Evolutionary conservation across 1,140 invertebrate species (phyloP).

Genomic region (Zeugodacus cucurbitae): DNA sequence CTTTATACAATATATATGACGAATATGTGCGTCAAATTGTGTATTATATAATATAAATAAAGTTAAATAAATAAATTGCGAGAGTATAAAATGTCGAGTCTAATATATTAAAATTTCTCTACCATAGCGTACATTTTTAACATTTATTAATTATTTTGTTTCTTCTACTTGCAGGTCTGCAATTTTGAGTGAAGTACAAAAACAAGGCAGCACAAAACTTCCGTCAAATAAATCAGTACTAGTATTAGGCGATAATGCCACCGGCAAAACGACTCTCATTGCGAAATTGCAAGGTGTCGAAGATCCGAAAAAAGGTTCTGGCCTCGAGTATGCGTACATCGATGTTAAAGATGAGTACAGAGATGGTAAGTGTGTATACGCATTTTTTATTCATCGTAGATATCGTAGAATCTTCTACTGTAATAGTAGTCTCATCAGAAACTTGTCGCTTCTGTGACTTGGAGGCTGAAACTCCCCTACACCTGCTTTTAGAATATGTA

Average conservation of each 20-base stretch:
- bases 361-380: constrained; percentile 79
- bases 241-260: constrained; percentile 94
- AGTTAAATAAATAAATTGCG: no score
- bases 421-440: no score
- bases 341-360: constrained; percentile 98
- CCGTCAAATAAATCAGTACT: constrained; percentile 92
- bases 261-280: constrained; percentile 97
- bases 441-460: no score
- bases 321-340: constrained; percentile 98
- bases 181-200: constrained; percentile 93
- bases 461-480: no score
- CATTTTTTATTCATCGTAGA: not conserved
- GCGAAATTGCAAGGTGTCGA: constrained; percentile 93
- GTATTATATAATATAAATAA: no score
- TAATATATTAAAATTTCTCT: not conserved
- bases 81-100: no score
- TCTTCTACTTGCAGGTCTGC: constrained; percentile 77
- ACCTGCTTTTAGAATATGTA: no score
- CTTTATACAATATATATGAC: no score
- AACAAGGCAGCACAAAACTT: constrained; percentile 92
- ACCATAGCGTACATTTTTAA: no score
- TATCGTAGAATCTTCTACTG: no score
- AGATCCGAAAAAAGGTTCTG: constrained; percentile 96
- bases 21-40: no score
- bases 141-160: not conserved